Conservation (phyloP, 2,113 vertebrate genomes). For the Stictonetta naevosa region DNA sequence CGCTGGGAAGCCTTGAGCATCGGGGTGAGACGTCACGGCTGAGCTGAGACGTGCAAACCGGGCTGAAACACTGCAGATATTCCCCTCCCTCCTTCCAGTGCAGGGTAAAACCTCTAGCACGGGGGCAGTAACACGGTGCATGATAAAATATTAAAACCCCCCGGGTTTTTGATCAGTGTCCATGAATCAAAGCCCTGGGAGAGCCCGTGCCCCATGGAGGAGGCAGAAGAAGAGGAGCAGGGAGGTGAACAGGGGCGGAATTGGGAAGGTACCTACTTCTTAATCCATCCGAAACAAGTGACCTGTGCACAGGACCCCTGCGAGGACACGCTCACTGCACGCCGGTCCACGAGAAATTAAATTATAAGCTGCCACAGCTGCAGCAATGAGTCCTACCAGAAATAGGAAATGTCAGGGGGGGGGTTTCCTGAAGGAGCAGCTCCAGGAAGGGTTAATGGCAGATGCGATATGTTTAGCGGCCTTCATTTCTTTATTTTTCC, state of each 20-base stretch:
- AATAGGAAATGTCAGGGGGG: neutral
- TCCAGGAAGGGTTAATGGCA: slow-evolving; percentile 24
- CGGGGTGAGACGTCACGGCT: neutral
- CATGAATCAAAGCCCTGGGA: neutral
- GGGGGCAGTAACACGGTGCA: neutral
- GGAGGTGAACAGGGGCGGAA: neutral
- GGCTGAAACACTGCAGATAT: neutral
- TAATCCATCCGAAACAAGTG: neutral
- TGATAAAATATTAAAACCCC: neutral
- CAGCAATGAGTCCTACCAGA: neutral
- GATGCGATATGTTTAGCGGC: neutral
- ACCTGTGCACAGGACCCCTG: neutral
- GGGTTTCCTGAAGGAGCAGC: neutral
- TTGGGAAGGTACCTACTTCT: neutral
- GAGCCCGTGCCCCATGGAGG: accelerated
- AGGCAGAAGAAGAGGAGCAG: neutral
- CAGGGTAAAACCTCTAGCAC: neutral
- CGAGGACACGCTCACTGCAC: neutral
- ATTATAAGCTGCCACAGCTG: accelerated
- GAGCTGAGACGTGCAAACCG: neutral
- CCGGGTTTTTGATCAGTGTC: neutral
- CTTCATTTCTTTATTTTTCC: neutral
- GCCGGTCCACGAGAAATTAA: neutral
- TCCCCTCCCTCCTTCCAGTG: neutral
- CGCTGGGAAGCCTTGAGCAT: neutral